Evolutionary conservation across 2,797 vertebrate genomes (phyloP).

Genomic region (Dermochelys coriacea): DNA sequence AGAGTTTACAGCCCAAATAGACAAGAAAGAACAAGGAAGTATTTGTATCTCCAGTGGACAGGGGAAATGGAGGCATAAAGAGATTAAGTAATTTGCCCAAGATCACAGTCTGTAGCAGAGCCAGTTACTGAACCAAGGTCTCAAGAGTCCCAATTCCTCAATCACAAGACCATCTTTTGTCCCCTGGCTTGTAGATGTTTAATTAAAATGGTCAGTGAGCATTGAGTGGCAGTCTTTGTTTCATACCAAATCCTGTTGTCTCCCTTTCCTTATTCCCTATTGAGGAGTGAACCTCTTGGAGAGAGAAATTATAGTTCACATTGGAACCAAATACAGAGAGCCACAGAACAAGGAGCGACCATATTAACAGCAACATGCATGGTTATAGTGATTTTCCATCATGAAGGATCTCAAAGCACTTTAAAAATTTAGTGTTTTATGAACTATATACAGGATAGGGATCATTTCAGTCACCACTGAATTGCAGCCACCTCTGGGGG

Average conservation of each 20-base stretch:
- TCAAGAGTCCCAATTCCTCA: not conserved
- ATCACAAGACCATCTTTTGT: not conserved
- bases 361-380: not conserved
- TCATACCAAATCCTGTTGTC: not conserved
- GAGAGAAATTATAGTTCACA: not conserved
- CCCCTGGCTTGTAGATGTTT: not conserved
- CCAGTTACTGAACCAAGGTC: not conserved
- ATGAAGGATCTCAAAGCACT: not conserved
- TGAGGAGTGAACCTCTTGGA: not conserved
- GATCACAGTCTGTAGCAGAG: not conserved
- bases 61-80: not conserved
- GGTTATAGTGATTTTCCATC: not conserved
- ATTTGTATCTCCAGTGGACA: not conserved
- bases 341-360: not conserved
- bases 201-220: not conserved
- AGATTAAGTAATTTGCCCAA: not conserved
- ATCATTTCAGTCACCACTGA: not conserved
- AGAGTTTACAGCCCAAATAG: not conserved
- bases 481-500: not conserved
- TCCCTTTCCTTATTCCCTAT: not conserved
- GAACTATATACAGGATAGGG: not conserved
- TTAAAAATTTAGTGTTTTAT: not conserved
- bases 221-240: not conserved
- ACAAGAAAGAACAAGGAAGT: not conserved
- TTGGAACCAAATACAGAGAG: not conserved